These are phyloP conservation scores for Echeneis naucrates DNA, from an alignment of 2,797 vertebrate species.

Conservation along the genomic window DNA sequence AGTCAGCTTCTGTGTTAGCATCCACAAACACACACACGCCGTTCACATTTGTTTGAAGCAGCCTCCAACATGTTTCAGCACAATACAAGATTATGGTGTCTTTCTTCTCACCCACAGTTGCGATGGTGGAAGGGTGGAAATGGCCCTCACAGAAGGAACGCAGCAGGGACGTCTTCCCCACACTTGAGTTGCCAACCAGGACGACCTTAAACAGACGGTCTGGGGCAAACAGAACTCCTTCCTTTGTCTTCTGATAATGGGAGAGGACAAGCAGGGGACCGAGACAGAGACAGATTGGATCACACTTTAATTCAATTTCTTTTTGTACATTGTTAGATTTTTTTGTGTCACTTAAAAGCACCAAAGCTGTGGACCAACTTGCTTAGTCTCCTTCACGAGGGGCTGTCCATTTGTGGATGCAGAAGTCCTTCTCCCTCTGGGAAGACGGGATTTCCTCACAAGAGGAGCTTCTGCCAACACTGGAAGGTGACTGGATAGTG, in stretches of 20 bases:
- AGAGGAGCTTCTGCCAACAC: neutral
- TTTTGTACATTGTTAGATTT: too few relatives aligned
- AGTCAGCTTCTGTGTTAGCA: constrained; percentile 32
- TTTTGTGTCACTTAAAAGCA: neutral
- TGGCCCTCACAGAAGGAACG: constrained; percentile 90
- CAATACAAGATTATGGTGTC: neutral
- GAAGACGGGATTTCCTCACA: constrained; percentile 41
- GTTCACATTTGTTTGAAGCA: constrained; percentile 3
- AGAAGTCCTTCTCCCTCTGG: constrained; percentile 39
- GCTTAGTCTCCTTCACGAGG: constrained; percentile 87
- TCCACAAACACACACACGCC: constrained; percentile 28
- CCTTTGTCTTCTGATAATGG: constrained; percentile 71
- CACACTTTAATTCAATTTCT: neutral
- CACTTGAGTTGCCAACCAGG: constrained; percentile 93
- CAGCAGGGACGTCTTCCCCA: constrained; percentile 95
- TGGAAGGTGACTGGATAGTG: neutral
- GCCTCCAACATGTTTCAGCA: neutral
- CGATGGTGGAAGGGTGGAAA: constrained; percentile 87
- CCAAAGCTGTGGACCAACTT: constrained; percentile 41
- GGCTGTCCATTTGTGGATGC: constrained; percentile 84
- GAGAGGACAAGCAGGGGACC: neutral
- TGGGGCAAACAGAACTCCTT: constrained; percentile 74
- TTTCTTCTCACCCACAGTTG: constrained; percentile 91
- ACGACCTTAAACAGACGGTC: constrained; percentile 94
- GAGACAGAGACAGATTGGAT: neutral